A percentile compares a stretch with the other conserved stretches of the same genome.
Evolutionary conservation across 1,140 invertebrate genomes (phyloP).

Genomic region (Ceratitis capitata): DNA sequence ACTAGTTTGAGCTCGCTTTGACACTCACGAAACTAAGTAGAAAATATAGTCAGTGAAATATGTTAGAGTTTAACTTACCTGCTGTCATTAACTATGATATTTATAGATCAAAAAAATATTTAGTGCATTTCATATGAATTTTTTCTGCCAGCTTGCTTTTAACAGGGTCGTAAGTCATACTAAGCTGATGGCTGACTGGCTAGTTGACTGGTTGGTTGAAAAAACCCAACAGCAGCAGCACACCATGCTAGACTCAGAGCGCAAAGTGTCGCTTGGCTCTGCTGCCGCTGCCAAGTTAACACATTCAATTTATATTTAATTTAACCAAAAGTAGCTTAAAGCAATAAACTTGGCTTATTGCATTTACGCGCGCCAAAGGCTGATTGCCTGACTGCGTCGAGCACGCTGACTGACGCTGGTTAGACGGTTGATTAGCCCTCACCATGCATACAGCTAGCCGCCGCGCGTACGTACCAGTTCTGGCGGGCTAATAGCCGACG

Average conservation of each 20-base stretch:
- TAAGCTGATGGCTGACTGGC: constrained; percentile 24
- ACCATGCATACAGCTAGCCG: too few species aligned
- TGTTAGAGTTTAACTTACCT: background rate
- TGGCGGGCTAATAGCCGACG: background rate
- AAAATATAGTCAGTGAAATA: background rate
- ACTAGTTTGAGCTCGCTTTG: background rate
- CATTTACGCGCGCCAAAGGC: background rate
- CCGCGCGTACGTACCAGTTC: background rate
- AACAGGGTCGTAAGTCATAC: constrained; percentile 34
- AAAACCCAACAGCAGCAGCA: background rate
- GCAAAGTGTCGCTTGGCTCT: constrained; percentile 7
- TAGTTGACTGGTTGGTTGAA: too few species aligned
- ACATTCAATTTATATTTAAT: constrained; percentile 9
- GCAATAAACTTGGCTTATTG: constrained; percentile 34
- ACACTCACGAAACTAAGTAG: background rate
- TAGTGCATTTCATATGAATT: constrained; percentile 21
- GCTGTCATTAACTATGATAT: background rate
- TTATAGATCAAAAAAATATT: constrained; percentile 28
- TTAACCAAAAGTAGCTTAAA: constrained; percentile 23
- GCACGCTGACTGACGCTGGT: constrained; percentile 1
- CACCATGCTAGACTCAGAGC: too few species aligned
- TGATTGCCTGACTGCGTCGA: background rate
- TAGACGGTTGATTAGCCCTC: background rate
- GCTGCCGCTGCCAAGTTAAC: background rate
- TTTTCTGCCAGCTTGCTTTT: background rate